A percentile compares a stretch with the other conserved stretches of the same genome.
Evolutionary conservation across 2,797 vertebrate genomes (phyloP).

Genomic region (Acanthiza pusilla): DNA sequence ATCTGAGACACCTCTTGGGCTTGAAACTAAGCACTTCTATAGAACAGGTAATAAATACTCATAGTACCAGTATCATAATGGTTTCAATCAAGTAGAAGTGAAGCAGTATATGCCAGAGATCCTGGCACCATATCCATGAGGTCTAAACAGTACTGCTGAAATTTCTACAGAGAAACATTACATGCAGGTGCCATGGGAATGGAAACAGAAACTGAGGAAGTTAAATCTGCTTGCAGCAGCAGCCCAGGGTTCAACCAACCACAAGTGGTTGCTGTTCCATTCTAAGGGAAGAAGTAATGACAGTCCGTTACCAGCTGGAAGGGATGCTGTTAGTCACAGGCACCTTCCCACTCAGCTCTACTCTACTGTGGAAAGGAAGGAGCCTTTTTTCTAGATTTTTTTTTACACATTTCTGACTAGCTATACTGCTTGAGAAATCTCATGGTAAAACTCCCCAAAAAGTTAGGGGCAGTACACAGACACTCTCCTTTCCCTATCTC

Average conservation of each 20-base stretch:
- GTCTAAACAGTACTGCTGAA: not conserved
- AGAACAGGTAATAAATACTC: not conserved
- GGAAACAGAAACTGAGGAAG: not conserved
- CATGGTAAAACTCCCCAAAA: not conserved
- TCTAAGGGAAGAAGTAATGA: not conserved
- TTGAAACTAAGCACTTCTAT: not conserved
- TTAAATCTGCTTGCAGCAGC: not conserved
- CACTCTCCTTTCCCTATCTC: not conserved
- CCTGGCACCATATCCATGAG: not conserved
- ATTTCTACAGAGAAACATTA: not conserved
- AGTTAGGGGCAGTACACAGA: accelerated
- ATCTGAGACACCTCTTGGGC: not conserved
- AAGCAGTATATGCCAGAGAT: not conserved
- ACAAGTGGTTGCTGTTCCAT: not conserved
- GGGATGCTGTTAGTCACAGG: not conserved
- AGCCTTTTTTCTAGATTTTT: not conserved
- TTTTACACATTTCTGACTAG: not conserved
- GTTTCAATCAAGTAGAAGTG: not conserved
- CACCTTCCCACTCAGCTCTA: not conserved
- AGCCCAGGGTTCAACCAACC: not conserved
- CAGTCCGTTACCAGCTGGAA: not conserved
- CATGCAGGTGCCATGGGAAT: not conserved
- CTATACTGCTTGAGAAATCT: not conserved
- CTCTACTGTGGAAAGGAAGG: not conserved
- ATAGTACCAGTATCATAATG: not conserved